Evolutionary conservation across 2,797 vertebrate genomes (phyloP).

Genomic region (Hephaestus fuliginosus): DNA sequence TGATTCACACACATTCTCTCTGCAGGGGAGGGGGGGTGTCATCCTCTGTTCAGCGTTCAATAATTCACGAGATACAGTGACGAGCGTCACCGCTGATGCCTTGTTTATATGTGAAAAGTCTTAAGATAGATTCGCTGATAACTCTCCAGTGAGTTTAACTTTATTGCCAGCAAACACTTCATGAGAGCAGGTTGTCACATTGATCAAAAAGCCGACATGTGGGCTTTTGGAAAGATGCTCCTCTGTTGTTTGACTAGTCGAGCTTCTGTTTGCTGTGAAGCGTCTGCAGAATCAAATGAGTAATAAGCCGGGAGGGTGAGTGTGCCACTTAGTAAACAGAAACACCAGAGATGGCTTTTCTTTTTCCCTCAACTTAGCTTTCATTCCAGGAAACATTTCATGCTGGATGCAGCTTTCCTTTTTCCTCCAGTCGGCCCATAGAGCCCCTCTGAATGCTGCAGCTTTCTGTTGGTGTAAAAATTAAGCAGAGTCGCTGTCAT

Average conservation of each 20-base stretch:
- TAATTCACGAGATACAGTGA: slow-evolving; percentile 31
- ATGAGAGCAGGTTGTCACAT: slow-evolving; percentile 31
- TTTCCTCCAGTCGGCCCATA: too few relatives aligned
- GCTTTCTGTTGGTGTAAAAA: background rate
- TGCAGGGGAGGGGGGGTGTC: slow-evolving; percentile 30
- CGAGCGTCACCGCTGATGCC: background rate
- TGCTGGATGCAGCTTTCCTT: background rate
- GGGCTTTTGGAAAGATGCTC: background rate
- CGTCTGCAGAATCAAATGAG: slow-evolving; percentile 7
- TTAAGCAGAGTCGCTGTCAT: slow-evolving; percentile 13
- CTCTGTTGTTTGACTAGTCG: slow-evolving; percentile 34
- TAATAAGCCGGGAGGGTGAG: background rate
- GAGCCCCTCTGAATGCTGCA: background rate
- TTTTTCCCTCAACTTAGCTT: background rate
- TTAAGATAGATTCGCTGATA: slow-evolving; percentile 32
- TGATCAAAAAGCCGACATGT: slow-evolving; percentile 19
- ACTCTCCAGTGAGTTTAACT: slow-evolving; percentile 24
- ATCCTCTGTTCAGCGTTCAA: slow-evolving; percentile 37
- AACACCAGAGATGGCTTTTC: background rate
- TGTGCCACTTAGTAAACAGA: slow-evolving; percentile 12
- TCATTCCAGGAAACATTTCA: background rate
- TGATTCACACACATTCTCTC: slow-evolving; percentile 33
- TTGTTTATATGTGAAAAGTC: slow-evolving; percentile 28
- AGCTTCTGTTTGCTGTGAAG: slow-evolving; percentile 32
- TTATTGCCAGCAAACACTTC: slow-evolving; percentile 28